A percentile compares a stretch with the other conserved stretches of the same genome.
These are phyloP conservation scores for Chymomyza costata DNA, from an alignment of 1,140 invertebrate species.

Conservation along the genomic window DNA sequence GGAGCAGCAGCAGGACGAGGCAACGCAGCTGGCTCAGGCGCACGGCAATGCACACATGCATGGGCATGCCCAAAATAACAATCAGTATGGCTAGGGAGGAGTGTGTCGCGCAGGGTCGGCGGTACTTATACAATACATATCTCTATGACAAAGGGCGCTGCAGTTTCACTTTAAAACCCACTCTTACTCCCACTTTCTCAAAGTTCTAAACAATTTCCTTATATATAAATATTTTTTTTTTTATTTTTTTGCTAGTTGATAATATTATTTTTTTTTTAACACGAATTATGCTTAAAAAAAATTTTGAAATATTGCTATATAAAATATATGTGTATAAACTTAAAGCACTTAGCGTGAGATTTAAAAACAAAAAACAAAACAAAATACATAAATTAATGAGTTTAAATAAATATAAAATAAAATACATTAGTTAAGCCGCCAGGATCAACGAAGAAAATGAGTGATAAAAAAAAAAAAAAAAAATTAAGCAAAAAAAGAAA, in stretches of 20 bases:
- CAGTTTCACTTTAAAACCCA: conserved; percentile 22
- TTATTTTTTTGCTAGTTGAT: conserved; percentile 57
- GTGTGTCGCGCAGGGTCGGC: too few relatives aligned
- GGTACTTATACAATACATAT: conserved; percentile 37
- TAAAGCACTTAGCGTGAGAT: conserved; percentile 6
- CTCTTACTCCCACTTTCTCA: too few relatives aligned
- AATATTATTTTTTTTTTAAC: conserved; percentile 36
- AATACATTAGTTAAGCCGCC: conserved; percentile 66
- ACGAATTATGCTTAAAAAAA: too few relatives aligned
- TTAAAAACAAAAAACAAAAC: not conserved
- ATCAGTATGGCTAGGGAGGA: conserved; percentile 18
- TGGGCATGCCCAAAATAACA: conserved; percentile 13
- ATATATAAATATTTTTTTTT: conserved; percentile 22
- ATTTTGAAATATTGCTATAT: conserved; percentile 23
- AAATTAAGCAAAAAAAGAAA: conserved; percentile 8
- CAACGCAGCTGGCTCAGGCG: not conserved
- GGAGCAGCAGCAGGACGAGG: conserved; percentile 1
- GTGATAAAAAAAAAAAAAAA: conserved; percentile 59
- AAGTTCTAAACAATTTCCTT: conserved; percentile 19
- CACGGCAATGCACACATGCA: conserved; percentile 6
- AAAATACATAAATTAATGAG: conserved; percentile 19
- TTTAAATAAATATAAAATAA: conserved; percentile 40
- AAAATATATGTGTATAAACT: conserved; percentile 19
- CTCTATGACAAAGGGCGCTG: conserved; percentile 16
- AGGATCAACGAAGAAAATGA: conserved; percentile 74